Evolutionary conservation across 2,888 invertebrate genomes (phyloP), one percentile per base, ranked within the genome.

Genomic region (Ormyrus labotus): DNA sequence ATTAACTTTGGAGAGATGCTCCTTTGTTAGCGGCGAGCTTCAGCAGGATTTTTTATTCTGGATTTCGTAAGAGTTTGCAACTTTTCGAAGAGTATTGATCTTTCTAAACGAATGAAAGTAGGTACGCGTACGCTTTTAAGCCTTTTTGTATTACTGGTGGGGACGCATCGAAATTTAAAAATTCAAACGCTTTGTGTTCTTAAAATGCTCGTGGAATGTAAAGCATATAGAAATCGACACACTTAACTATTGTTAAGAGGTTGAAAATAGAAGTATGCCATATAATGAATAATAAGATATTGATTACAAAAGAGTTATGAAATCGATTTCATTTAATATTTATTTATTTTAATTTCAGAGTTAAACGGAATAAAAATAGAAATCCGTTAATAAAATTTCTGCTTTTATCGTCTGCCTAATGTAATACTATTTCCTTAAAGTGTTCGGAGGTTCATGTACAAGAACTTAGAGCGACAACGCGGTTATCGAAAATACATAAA

Each of bases 231-330:
- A 34, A 34, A 34, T 34, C 34, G 34, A 34, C 34, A 34, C 34
- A 34, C 34, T 34, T 34, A 4, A 34, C 50, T 63, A 57, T 47
- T 60, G 19, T 76, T 72, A 53, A 67, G 11, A 50, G 50, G 63
- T 51, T 77, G 73, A 81, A 77, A 81, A 81, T 80, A 81, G 77
- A 10, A 7, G n/a, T 57, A 47, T 10, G 55, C 60, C 68, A 64
- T 81, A 13, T 73, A 73, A 73, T 64, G 68, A 77, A 77, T 76
- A 68, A 77, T 73, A 73, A 72, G 63, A 73, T 77, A 72, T 77
- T 51, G 77, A 77, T 77, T 64, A 8, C 2, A 45, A 13, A 57
- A 74, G 19, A 4, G 7, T 72, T 72, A 19, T 64, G 9, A n/a
- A 45, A 58, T 69, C 57, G 58, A 58, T 69, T 47, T 47, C 48